Percentiles rank a stretch among this genome's conserved stretches.
phyloP scores from a whole-genome alignment of 2,888 invertebrate genomes.

The Listrodromus nycthemerus region DNA sequence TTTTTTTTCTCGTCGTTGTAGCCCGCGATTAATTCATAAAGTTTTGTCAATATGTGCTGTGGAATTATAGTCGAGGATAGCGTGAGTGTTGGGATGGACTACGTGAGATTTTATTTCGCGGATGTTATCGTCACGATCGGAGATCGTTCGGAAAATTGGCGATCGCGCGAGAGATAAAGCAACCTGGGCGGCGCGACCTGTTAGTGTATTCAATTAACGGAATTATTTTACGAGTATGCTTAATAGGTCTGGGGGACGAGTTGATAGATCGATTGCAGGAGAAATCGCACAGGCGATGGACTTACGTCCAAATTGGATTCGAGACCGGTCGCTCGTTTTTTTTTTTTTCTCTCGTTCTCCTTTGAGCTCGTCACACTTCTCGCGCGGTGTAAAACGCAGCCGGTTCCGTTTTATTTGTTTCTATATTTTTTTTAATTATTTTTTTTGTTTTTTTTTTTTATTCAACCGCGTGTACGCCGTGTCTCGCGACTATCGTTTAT shows the following conservation, averaged over 20 bases:
- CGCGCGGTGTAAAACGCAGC: neutral
- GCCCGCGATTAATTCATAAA: neutral
- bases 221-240: constrained; percentile 11
- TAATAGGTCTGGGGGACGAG: neutral
- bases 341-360: neutral
- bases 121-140: neutral
- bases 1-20: neutral
- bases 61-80: too few species aligned
- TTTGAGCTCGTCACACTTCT: neutral
- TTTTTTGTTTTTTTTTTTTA: neutral
- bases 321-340: neutral
- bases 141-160: neutral
- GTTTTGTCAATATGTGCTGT: too few species aligned
- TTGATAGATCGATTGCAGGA: neutral
- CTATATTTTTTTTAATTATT: neutral
- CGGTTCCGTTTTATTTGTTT: neutral
- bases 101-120: neutral
- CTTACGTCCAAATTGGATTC: neutral
- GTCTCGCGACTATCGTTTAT: neutral
- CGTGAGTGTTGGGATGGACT: neutral
- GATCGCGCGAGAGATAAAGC: neutral
- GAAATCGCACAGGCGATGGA: neutral
- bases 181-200: neutral
- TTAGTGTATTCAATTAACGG: constrained; percentile 32
- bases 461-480: neutral